These are phyloP conservation scores for Euzophera pinguis DNA, from an alignment of 2,888 invertebrate species.

Conservation along the genomic window DNA sequence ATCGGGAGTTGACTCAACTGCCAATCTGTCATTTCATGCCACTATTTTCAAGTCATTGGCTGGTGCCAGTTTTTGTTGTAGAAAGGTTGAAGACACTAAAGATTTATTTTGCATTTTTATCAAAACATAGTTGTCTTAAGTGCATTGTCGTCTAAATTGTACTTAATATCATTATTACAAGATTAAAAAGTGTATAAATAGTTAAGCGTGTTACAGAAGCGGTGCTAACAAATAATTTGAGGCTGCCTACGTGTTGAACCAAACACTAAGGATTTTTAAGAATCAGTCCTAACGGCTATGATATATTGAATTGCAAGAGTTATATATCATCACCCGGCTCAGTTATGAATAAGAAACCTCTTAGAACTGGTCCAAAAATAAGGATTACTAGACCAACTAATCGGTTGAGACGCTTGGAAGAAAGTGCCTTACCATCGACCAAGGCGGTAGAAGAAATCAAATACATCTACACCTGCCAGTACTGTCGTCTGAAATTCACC, in stretches of 20 bases:
- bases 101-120: not conserved
- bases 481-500: constrained; percentile 62
- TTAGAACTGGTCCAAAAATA: constrained; percentile 60
- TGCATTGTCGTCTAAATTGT: no score
- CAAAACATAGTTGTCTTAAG: not conserved
- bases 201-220: not conserved
- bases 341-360: constrained; percentile 67
- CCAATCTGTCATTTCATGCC: no score
- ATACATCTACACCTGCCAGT: constrained; percentile 64
- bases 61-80: not conserved
- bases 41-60: not conserved
- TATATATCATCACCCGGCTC: constrained; percentile 21
- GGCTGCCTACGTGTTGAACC: constrained; percentile 11
- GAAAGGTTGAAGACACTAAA: no score
- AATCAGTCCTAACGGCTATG: constrained; percentile 8
- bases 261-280: not conserved
- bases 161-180: no score
- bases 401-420: constrained; percentile 44
- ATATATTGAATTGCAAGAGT: constrained; percentile 9
- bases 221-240: not conserved
- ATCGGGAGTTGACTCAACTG: no score
- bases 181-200: no score
- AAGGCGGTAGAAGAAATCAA: constrained; percentile 42
- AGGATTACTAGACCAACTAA: constrained; percentile 56
- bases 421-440: constrained; percentile 22